phyloP scores from a whole-genome alignment of 2,888 invertebrate species.

The Latrodectus elegans region DNA sequence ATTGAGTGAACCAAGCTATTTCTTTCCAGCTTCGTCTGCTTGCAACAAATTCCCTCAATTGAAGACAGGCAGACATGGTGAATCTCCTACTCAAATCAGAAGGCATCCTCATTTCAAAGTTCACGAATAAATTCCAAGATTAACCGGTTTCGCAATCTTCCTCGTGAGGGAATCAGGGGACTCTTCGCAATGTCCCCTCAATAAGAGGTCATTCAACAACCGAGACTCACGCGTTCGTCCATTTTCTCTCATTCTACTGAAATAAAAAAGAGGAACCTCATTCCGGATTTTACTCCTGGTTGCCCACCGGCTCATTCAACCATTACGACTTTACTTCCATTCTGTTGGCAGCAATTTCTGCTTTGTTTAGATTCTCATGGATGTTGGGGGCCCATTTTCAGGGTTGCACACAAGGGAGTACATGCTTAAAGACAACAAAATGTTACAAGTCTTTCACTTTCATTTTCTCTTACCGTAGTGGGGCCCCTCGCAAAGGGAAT shows the following conservation, averaged over 20 bases:
- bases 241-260: background rate
- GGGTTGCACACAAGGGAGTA: background rate
- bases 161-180: constrained; percentile 41
- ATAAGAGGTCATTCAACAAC: constrained; percentile 26
- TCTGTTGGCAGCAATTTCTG: constrained; percentile 1
- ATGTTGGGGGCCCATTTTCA: background rate
- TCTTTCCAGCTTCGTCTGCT: no score
- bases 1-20: no score
- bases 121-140: constrained; percentile 19
- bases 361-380: constrained; percentile 33
- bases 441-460: background rate
- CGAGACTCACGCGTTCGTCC: background rate
- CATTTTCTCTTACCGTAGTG: background rate
- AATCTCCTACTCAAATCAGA: background rate
- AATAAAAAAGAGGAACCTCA: background rate
- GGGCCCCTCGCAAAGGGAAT: no score
- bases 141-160: constrained; percentile 58
- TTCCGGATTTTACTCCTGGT: constrained; percentile 44
- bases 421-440: background rate
- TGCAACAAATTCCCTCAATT: no score
- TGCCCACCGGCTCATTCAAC: constrained; percentile 31
- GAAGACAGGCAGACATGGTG: background rate
- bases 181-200: constrained; percentile 13
- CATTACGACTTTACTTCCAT: constrained; percentile 38
- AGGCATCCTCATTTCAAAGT: constrained; percentile 7